Base-by-base conservation (phyloP, 2,113 vertebrate genomes). In the Isichthys henryi region DNA sequence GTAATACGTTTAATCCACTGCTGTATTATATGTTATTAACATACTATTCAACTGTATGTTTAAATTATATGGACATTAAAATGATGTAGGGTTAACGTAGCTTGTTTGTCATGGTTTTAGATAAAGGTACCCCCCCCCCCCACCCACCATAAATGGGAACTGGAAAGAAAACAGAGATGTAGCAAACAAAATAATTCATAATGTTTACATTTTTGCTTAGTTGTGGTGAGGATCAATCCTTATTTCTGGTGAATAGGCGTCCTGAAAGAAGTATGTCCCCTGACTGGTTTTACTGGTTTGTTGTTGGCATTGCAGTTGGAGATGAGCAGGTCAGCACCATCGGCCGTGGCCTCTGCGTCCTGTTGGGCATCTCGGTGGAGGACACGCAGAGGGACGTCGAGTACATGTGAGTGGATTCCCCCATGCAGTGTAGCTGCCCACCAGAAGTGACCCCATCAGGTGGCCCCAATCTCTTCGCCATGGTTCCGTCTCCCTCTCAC, bases 311-410 rank as follows among this genome's bases (percentile, higher is more conserved):
- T 92, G 77, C 93, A 99, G 98, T 98, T 93, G 98, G 97, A 52
- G 97, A 95, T 77, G 97, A 98, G 89, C 97, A 97, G 90, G 93
- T 99, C 90, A 98, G 97, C n/a, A 96, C 97, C 13, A 99, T 99
- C 89, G 98, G 97, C 90, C 95, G 94, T 89, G 98, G 98, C 43
- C 95, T 99, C 89, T 99, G 98, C 90, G 97, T 99, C 2, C 94
- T 99, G 90, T 93, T 99, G 92, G 98, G 98, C 0, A 96, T 99
- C 91, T 99, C 98, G 83, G 92, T 96, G 91, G 97, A 99, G 90
- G 98, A 99, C 91, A 98, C 97, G 0, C 97, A 98, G 80, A 97
- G 95, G 93, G 98, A 99, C 90, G 94, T 96, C 46, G 98, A 99
- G 46, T 98, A 99, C 95, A 97, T 99, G 98, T 99, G 95, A 98